Base-by-base conservation (phyloP, 2,888 invertebrate species). In the Drosophila barbarae region DNA sequence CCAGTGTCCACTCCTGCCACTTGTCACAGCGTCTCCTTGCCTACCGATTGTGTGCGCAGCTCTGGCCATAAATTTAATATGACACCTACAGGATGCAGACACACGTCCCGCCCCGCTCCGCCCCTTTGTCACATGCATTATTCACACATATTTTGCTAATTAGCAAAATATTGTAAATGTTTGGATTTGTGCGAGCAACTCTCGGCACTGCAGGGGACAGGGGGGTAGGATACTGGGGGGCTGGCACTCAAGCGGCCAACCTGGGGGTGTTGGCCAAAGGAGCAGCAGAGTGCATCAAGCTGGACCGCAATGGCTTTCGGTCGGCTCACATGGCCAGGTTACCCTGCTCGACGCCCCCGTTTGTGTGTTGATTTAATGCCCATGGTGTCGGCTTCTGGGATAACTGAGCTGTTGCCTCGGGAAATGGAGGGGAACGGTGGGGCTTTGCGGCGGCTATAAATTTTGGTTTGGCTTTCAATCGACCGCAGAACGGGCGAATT, bases 141-240 rank as follows among this genome's bases (percentile, higher is more conserved):
- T 84, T 82, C 83, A 84, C 81, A 79, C 84, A 76, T 76, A 84
- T 84, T 76, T 75, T 72, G 80, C 81, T 81, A 82, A 86, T 86
- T 81, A 81, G 81, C 83, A 81, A 81, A 81, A 79, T 79, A 79
- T 79, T 81, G 70, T 72, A 74, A 71, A 71, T 74, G 74, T 73
- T 76, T 82, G 69, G 68, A 71, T 71, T 70, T 73, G 73, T 76
- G 73, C 73, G 63, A 61, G 58, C 63, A 51, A 21, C 36, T 46
- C 39, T 44, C 42, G 26, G 26, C 42, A n/a, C 3, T 26, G 26
- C 26, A 26, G 26, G 6, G 18, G 8, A 2, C 8, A 4, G 15
- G 15, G 18, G 41, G 7, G 18, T 18, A 10, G 41, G 8, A 35
- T 3, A 7, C 7, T 1, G 34, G 7, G 7, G 21, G 18, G 6